phyloP scores from a whole-genome alignment of 2,797 vertebrate species.

The Artibeus lituratus region DNA sequence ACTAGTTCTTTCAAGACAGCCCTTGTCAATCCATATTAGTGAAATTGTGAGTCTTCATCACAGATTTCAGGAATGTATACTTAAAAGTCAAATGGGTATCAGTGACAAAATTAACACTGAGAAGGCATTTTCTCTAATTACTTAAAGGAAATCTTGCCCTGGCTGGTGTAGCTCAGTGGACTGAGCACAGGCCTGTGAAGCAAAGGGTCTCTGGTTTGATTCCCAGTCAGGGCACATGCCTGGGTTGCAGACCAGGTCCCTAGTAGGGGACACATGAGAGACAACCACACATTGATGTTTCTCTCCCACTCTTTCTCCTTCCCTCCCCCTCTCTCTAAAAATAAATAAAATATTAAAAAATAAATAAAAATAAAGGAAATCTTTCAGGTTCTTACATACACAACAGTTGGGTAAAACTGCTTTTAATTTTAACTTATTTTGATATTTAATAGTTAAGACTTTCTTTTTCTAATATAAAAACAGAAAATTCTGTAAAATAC shows the following conservation, averaged over 20 bases:
- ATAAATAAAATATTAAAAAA: no score
- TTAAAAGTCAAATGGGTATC: conserved; percentile 19
- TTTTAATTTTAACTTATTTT: conserved; percentile 26
- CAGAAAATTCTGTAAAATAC: conserved; percentile 31
- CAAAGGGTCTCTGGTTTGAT: no score
- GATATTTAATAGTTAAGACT: conserved; percentile 28
- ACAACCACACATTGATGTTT: no score
- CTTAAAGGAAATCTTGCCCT: not conserved
- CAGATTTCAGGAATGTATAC: conserved; percentile 32
- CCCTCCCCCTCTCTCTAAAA: no score
- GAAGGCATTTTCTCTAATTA: not conserved
- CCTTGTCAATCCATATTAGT: not conserved
- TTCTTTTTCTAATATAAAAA: conserved; percentile 5
- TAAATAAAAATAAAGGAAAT: conserved; percentile 2
- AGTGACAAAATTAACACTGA: conserved; percentile 37
- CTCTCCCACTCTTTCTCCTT: no score
- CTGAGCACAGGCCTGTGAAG: no score
- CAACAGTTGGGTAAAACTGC: not conserved
- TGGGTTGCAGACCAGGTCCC: no score
- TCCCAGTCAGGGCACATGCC: no score
- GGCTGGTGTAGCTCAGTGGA: no score
- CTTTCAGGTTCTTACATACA: not conserved
- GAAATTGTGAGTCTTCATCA: conserved; percentile 10
- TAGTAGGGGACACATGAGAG: no score
- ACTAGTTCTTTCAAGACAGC: conserved; percentile 8